Conservation (phyloP, 30 jellyfish, hydroid and myxozoan species). For the Rhopilema esculentum region DNA sequence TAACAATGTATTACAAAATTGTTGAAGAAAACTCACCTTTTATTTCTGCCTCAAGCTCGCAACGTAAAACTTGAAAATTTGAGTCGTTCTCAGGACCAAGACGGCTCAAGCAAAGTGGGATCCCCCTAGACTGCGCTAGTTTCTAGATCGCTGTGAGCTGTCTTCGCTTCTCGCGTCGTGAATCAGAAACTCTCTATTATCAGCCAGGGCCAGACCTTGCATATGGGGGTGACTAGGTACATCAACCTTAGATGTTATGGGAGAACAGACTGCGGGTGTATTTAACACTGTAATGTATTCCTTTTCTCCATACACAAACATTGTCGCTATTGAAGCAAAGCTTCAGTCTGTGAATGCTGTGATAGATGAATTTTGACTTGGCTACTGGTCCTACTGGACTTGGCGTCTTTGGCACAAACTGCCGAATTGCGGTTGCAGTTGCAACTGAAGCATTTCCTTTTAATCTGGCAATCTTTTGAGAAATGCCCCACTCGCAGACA, state of each 20-base stretch:
- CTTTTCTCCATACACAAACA: conserved; percentile 23
- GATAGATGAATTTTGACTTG: conserved; percentile 52
- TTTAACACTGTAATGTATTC: conserved; percentile 1
- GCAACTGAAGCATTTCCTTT: conserved; percentile 47
- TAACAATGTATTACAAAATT: no score
- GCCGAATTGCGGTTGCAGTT: conserved; percentile 41
- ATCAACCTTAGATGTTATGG: not conserved
- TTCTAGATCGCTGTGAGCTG: no score
- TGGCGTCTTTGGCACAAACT: conserved; percentile 23
- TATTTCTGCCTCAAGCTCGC: no score
- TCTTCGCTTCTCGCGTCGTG: no score
- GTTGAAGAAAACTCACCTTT: no score
- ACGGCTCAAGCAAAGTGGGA: no score
- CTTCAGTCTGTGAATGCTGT: conserved; percentile 21
- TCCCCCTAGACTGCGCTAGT: no score
- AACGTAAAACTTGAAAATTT: no score
- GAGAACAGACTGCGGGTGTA: conserved; percentile 35
- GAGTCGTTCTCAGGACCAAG: no score
- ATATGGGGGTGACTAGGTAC: conserved; percentile 3
- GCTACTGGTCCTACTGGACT: no score
- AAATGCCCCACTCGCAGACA: conserved; percentile 62
- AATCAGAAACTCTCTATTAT: not conserved
- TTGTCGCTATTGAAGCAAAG: conserved; percentile 1
- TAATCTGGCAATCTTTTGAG: conserved; percentile 25
- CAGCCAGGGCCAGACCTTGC: conserved; percentile 13